phyloP scores from a whole-genome alignment of 2,888 invertebrate species.

The Eulithis prunata region DNA sequence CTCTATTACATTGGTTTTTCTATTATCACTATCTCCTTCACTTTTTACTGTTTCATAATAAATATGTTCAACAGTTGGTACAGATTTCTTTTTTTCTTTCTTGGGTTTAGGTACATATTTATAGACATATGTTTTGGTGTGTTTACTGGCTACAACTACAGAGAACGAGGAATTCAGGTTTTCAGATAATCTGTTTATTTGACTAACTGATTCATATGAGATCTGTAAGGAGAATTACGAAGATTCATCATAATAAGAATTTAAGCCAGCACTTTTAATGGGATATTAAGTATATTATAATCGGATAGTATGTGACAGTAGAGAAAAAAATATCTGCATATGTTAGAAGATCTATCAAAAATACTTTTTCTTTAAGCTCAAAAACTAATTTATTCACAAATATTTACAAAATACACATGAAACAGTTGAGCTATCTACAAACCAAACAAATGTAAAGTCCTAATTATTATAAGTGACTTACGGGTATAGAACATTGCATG shows the following conservation, averaged over 20 bases:
- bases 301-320: too few species aligned
- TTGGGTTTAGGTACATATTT: conserved; percentile 16
- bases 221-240: conserved; percentile 46
- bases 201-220: conserved; percentile 51
- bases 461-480: conserved; percentile 10
- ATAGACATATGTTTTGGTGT: conserved; percentile 24
- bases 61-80: conserved; percentile 19
- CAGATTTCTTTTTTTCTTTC: conserved; percentile 8
- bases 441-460: too few species aligned
- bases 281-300: too few species aligned
- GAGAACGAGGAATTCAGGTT: conserved; percentile 26
- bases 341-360: too few species aligned
- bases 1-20: neutral
- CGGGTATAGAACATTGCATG: conserved; percentile 19
- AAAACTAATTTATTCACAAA: too few species aligned
- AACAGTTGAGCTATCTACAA: too few species aligned
- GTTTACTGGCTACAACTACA: conserved; percentile 8
- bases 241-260: too few species aligned
- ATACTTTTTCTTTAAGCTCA: too few species aligned
- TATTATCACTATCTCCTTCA: conserved; percentile 15
- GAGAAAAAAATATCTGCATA: too few species aligned
- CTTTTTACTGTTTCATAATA: conserved; percentile 24
- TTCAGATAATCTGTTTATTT: conserved; percentile 29
- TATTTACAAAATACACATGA: too few species aligned
- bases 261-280: too few species aligned